Conservation (phyloP, 2,797 vertebrate species). For the Fundulus diaphanus region DNA sequence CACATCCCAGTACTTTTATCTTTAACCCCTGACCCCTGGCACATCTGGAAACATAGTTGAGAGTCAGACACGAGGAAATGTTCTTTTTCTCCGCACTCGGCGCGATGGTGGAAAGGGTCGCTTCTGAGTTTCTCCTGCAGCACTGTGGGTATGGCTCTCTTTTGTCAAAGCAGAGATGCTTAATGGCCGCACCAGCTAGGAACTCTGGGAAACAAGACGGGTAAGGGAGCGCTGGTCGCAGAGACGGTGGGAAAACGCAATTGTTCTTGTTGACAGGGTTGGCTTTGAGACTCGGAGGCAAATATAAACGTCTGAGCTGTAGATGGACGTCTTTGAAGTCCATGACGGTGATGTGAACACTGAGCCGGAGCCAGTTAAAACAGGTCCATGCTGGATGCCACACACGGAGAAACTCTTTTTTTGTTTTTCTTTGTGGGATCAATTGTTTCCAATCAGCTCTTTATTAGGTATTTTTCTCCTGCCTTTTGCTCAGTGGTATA, state of each 20-base stretch:
- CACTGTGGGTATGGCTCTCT: constrained; percentile 56
- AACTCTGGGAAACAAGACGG: constrained; percentile 84
- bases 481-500: constrained; percentile 42
- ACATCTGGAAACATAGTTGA: constrained; percentile 98
- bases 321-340: constrained; percentile 82
- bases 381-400: constrained; percentile 75
- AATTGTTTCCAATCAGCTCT: constrained; percentile 66
- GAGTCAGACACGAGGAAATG: constrained; percentile 89
- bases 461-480: constrained; percentile 55
- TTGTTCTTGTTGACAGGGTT: constrained; percentile 79
- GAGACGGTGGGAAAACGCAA: constrained; percentile 76
- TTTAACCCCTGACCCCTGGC: constrained; percentile 88
- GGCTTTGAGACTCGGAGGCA: constrained; percentile 82
- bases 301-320: constrained; percentile 86
- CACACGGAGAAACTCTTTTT: constrained; percentile 45
- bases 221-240: constrained; percentile 69
- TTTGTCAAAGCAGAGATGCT: constrained; percentile 67
- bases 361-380: constrained; percentile 83
- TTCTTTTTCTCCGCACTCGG: constrained; percentile 84
- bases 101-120: constrained; percentile 76
- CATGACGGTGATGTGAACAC: constrained; percentile 79
- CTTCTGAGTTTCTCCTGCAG: constrained; percentile 59
- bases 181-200: constrained; percentile 81
- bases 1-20: constrained; percentile 97
- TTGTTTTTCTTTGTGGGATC: constrained; percentile 50